Conservation (phyloP, 2,797 vertebrate species). For the Syngnathus rostellatus region DNA sequence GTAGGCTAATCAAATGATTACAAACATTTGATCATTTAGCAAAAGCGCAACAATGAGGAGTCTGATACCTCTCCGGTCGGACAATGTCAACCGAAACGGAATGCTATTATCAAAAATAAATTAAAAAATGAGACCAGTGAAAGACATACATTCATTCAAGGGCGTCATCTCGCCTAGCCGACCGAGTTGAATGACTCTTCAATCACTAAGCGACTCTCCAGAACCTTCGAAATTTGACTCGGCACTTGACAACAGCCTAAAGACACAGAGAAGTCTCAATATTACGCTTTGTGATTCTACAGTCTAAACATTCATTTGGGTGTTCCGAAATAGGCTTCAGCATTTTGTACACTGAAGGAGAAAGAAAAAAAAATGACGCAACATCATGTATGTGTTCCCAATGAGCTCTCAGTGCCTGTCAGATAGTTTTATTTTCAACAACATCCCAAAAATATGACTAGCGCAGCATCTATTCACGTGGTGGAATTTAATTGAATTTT, state of each 20-base stretch:
- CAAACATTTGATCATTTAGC: not conserved
- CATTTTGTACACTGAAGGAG: not conserved
- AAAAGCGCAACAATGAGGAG: not conserved
- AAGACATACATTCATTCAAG: not conserved
- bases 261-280: not conserved
- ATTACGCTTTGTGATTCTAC: not conserved
- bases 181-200: not conserved
- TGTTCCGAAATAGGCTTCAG: not conserved
- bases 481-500: slow-evolving; percentile 62
- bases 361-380: slow-evolving; percentile 4
- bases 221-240: not conserved
- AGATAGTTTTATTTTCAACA: slow-evolving; percentile 47
- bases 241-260: not conserved
- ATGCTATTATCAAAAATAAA: not conserved
- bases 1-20: not conserved
- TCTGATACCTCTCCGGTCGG: not conserved
- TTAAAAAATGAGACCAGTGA: not conserved
- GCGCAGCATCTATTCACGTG: slow-evolving; percentile 49
- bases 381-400: slow-evolving; percentile 13
- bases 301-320: not conserved
- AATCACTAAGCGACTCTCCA: not conserved
- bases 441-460: slow-evolving; percentile 54
- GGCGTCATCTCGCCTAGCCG: not conserved
- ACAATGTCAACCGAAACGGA: not conserved
- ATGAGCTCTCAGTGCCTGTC: slow-evolving; percentile 19